Base-by-base conservation (phyloP, 2,888 invertebrate genomes). In the Scelioninae gen. 1 region DNA sequence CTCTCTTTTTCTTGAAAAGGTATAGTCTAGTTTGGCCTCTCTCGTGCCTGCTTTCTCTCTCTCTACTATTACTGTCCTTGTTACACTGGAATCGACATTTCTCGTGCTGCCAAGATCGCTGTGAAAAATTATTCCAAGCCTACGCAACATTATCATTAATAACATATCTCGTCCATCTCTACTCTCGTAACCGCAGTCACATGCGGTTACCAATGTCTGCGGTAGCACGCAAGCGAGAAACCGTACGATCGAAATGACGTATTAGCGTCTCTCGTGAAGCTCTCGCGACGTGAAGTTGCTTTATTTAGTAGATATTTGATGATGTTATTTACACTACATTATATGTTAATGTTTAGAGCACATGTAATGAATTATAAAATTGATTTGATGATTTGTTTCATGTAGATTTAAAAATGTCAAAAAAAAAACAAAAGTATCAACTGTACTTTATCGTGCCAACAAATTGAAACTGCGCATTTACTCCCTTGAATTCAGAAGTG, bases 131-230 rank as follows among this genome's bases (percentile, higher is more conserved):
- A 63, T 78, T 82, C 82, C 81, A 75, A 79, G 79, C 83, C 84
- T 78, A 76, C 82, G 76, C 84, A 82, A 82, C 79, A 80, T 75
- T 79, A 84, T 76, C 85, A 85, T 85, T 84, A 85, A 85, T 85
- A 84, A 85, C 85, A 69, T 84, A 85, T 85, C 85, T 80, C 79
- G 81, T 82, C 66, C 81, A 84, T 85, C 83, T 76, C 58, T 78
- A 76, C 84, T 82, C 71, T 76, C 53, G 77, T 56, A 71, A 80
- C 84, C 80, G 71, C 69, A 66, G 80, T 81, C 74, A 74, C 76
- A 71, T 79, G 84, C 65, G 74, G 78, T 82, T 84, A 79, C 74
- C 79, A 34, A 76, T 82, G 76, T 76, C 76, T 76, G 82, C 79
- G 79, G 82, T 82, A 75, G 72, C 82, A 82, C 79, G 72, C 78